These are phyloP conservation scores for Nixonia krombeini DNA, from an alignment of 1,140 invertebrate genomes.

Conservation along the genomic window DNA sequence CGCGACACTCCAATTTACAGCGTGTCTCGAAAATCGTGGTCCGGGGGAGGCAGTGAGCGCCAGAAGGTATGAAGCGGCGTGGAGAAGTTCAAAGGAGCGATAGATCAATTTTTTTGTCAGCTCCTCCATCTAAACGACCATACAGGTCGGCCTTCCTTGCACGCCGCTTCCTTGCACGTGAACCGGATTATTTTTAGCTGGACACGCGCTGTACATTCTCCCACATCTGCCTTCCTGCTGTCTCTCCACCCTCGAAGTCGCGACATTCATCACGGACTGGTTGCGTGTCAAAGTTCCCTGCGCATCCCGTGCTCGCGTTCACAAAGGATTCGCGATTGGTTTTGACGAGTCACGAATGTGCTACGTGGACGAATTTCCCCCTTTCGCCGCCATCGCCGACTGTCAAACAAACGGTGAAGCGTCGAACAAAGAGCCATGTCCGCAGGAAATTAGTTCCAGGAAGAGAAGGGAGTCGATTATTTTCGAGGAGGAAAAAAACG, in stretches of 20 bases:
- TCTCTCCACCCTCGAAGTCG: constrained; percentile 5
- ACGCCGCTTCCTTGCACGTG: constrained; percentile 27
- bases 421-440: no score
- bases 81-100: constrained; percentile 33
- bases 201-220: constrained; percentile 26
- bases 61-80: constrained; percentile 7
- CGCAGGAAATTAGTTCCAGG: no score
- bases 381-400: no score
- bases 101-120: constrained; percentile 48
- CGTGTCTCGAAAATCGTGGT: constrained; percentile 25
- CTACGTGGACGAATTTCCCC: no score
- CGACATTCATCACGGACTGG: constrained; percentile 17
- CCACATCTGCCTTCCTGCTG: constrained; percentile 4
- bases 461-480: no score
- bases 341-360: no score
- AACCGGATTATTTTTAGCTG: constrained; percentile 41
- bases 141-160: constrained; percentile 9
- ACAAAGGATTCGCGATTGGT: background rate
- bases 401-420: no score
- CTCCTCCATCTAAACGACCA: constrained; percentile 10
- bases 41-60: constrained; percentile 10
- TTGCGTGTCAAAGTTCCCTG: constrained; percentile 14
- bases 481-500: background rate
- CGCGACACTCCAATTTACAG: constrained; percentile 27
- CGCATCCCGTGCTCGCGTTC: background rate